A percentile compares a stretch with the other conserved stretches of the same genome.
These are phyloP conservation scores for Torymus auratus DNA, from an alignment of 2,888 invertebrate species.

Conservation along the genomic window DNA sequence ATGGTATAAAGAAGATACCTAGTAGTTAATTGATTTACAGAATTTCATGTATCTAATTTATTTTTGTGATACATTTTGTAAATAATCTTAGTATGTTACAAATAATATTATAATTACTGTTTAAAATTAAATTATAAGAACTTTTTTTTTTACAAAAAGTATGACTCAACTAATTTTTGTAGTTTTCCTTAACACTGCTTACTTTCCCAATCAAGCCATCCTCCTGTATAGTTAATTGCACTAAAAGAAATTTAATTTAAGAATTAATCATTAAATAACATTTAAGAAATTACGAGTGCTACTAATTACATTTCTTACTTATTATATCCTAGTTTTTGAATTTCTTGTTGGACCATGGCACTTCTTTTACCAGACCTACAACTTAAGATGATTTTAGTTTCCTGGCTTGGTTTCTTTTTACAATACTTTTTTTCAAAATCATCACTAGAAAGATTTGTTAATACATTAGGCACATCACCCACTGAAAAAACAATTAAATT, in stretches of 20 bases:
- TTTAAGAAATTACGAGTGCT: conserved; percentile 31
- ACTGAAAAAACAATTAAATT: conserved; percentile 76
- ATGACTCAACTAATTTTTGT: background rate
- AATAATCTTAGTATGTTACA: conserved; percentile 18
- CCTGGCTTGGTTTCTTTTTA: conserved; percentile 79
- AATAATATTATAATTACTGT: conserved; percentile 2
- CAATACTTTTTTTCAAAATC: conserved; percentile 80
- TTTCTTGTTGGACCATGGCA: conserved; percentile 80
- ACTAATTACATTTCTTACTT: conserved; percentile 76
- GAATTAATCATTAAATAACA: conserved; percentile 15
- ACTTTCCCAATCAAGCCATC: conserved; percentile 80
- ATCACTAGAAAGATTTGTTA: conserved; percentile 77
- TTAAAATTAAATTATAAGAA: conserved; percentile 5
- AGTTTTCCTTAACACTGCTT: conserved; percentile 61
- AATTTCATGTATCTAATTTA: conserved; percentile 6
- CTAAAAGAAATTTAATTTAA: conserved; percentile 75
- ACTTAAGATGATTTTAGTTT: conserved; percentile 82
- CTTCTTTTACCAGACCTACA: conserved; percentile 85
- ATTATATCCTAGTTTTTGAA: conserved; percentile 80
- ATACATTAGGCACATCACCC: conserved; percentile 77
- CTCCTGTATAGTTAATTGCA: conserved; percentile 80
- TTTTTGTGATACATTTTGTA: conserved; percentile 18
- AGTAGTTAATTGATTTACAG: background rate
- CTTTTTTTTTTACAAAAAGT: conserved; percentile 19
- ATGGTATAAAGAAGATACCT: background rate